Evolutionary conservation across 2,888 invertebrate genomes (phyloP).

Genomic region (Xestia c-nigrum): DNA sequence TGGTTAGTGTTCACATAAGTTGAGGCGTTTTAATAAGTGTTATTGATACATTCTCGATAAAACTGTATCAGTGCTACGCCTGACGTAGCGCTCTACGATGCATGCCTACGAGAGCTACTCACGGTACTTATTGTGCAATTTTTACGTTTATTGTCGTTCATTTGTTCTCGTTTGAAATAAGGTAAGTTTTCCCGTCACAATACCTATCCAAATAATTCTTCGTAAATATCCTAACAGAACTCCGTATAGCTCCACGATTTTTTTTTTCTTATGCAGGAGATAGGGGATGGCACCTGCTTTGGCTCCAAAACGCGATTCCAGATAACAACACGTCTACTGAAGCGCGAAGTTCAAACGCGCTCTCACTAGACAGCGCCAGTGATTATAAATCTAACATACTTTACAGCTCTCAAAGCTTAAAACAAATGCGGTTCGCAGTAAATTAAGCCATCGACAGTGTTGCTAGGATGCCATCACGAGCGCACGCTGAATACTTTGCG

Average conservation of each 20-base stretch:
- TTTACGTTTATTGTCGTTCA: not conserved
- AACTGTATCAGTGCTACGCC: not conserved
- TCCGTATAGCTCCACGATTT: not conserved
- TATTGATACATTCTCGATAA: no score
- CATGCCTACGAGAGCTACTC: not conserved
- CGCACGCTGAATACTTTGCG: slow-evolving; percentile 73
- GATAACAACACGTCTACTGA: slow-evolving; percentile 36
- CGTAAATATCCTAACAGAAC: not conserved
- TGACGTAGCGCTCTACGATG: not conserved
- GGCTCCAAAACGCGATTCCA: slow-evolving; percentile 34
- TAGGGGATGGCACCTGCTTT: slow-evolving; percentile 34
- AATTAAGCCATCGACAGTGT: slow-evolving; percentile 69
- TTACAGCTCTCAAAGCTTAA: slow-evolving; percentile 62
- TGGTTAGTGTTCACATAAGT: slow-evolving; percentile 9
- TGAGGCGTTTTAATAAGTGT: not conserved
- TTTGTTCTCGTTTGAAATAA: not conserved
- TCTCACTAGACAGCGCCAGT: slow-evolving; percentile 38
- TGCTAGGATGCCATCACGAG: slow-evolving; percentile 87
- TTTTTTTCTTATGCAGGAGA: not conserved
- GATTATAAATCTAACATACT: slow-evolving; percentile 66
- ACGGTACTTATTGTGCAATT: not conserved
- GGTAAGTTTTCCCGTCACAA: not conserved
- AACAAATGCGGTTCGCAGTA: slow-evolving; percentile 64
- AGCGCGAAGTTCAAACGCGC: slow-evolving; percentile 50
- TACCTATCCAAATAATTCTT: not conserved